A percentile compares a stretch with the other conserved stretches of the same genome.
These are phyloP conservation scores for Peromyscus attwateri DNA, from an alignment of 2,797 vertebrate genomes.

Conservation along the genomic window DNA sequence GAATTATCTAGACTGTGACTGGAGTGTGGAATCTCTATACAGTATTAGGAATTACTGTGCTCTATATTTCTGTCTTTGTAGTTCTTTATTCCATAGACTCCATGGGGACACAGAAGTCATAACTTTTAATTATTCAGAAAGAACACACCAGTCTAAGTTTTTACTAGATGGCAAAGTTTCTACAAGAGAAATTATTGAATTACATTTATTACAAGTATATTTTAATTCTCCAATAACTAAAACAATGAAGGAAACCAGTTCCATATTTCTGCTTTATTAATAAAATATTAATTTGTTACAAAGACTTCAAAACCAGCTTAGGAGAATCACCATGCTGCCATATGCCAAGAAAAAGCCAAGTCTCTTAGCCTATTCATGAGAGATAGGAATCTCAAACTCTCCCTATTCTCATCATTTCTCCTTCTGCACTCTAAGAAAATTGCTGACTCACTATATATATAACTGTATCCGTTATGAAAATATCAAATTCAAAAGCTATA, in stretches of 20 bases:
- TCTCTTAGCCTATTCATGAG: not conserved
- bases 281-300: slow-evolving; percentile 21
- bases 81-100: too few species aligned
- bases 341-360: not conserved
- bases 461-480: not conserved
- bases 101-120: not conserved
- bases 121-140: not conserved
- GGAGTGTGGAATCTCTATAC: not conserved
- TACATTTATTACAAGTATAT: not conserved
- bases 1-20: not conserved
- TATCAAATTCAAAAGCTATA: not conserved
- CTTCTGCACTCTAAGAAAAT: not conserved
- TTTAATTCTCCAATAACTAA: slow-evolving; percentile 29
- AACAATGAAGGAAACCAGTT: not conserved
- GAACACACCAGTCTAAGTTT: not conserved
- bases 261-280: not conserved
- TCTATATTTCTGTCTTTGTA: not conserved
- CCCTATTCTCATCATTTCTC: not conserved
- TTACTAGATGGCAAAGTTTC: not conserved
- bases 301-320: not conserved
- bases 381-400: not conserved
- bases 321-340: not conserved
- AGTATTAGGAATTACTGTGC: not conserved
- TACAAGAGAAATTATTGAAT: not conserved
- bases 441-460: not conserved